Evolutionary conservation across 2,888 invertebrate genomes (phyloP).

Genomic region (Epirrita christyi): DNA sequence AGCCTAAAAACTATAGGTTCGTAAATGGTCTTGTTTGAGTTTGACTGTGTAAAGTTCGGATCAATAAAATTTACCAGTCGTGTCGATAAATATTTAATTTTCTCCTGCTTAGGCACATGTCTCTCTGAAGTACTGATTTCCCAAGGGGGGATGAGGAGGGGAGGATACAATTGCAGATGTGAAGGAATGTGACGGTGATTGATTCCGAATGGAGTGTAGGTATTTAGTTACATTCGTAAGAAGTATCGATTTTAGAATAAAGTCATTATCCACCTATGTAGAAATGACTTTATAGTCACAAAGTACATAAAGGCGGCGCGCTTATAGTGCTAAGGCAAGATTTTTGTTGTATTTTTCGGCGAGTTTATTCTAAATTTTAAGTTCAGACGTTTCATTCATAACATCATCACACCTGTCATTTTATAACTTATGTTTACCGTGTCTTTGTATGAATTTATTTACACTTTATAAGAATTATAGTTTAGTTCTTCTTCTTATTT

Average conservation of each 20-base stretch:
- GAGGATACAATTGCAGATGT: constrained; percentile 27
- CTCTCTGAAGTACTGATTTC: constrained; percentile 36
- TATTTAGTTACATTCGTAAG: not conserved
- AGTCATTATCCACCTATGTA: not conserved
- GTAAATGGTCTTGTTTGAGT: not conserved
- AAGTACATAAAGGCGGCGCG: too few relatives aligned
- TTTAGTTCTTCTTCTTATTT: too few relatives aligned
- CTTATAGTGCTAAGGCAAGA: too few relatives aligned
- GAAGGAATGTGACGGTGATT: constrained; percentile 40
- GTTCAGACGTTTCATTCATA: too few relatives aligned
- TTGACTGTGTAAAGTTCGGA: constrained; percentile 27
- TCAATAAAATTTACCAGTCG: constrained; percentile 33
- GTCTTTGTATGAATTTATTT: too few relatives aligned
- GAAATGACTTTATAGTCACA: too few relatives aligned
- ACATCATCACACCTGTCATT: too few relatives aligned
- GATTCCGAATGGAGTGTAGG: constrained; percentile 32
- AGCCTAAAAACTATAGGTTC: not conserved
- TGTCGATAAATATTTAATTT: constrained; percentile 42
- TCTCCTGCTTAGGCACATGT: constrained; percentile 40
- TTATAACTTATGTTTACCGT: too few relatives aligned
- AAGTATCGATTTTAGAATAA: constrained; percentile 4
- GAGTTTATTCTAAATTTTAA: too few relatives aligned
- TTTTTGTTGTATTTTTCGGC: too few relatives aligned
- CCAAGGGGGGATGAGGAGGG: constrained; percentile 24
- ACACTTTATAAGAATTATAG: too few relatives aligned